These are phyloP conservation scores for Ophiothrix spiculata DNA, from an alignment of 35 echinoderm and acorn worm genomes.

Conservation along the genomic window DNA sequence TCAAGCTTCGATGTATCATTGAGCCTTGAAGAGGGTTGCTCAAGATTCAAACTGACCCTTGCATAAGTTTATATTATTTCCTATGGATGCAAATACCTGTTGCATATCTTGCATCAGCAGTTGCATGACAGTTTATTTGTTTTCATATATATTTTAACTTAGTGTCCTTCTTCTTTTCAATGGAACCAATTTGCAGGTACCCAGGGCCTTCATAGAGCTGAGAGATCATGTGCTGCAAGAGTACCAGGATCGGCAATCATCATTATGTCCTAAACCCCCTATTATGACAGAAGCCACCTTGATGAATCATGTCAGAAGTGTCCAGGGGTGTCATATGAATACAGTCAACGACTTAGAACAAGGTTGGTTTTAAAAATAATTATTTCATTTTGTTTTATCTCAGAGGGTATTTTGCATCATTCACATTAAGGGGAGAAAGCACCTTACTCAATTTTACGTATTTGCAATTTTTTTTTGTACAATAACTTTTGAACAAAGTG, in stretches of 20 bases:
- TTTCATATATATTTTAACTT: background rate
- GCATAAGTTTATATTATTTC: background rate
- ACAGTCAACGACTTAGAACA: background rate
- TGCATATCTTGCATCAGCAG: background rate
- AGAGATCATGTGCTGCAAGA: background rate
- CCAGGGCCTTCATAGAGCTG: background rate
- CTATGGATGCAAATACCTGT: background rate
- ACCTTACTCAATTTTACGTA: too few relatives aligned
- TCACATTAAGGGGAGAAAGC: too few relatives aligned
- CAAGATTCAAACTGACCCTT: background rate
- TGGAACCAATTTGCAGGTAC: background rate
- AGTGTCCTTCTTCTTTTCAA: background rate
- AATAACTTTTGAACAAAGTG: too few relatives aligned
- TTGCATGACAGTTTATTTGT: background rate
- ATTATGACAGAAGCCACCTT: background rate
- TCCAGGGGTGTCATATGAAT: background rate
- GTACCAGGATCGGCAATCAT: background rate
- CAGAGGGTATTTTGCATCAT: too few relatives aligned
- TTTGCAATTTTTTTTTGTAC: too few relatives aligned
- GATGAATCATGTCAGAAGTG: background rate
- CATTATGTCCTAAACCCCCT: background rate
- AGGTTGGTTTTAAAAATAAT: background rate
- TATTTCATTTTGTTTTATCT: too few relatives aligned
- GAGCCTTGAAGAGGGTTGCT: background rate
- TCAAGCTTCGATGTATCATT: background rate